Evolutionary conservation across 2,113 vertebrate genomes (phyloP), one percentile per base, ranked within the genome.

Genomic region (Albula goreensis): DNA sequence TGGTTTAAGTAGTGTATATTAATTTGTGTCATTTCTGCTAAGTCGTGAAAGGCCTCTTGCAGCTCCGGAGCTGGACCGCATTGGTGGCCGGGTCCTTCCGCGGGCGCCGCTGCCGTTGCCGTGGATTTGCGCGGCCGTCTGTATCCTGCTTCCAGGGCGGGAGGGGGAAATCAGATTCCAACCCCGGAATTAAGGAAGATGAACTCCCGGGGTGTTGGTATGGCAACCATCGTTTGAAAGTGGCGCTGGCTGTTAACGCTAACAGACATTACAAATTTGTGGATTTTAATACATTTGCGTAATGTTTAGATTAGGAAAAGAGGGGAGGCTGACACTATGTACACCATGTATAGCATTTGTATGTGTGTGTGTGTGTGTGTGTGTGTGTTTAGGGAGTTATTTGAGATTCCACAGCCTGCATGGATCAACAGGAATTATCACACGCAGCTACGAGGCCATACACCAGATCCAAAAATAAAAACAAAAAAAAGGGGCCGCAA

Each of bases 21-120:
- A 98, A 99, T 99, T 98, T 99, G 97, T 98, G 98, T 99, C 97
- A 98, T 98, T 99, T 98, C 97, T 97, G 99, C 97, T 98, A 97
- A 95, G 96, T 96, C 95, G 94, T 95, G 96, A 97, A 96, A 96
- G 96, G 95, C 94, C 96, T 97, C 96, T 97, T 91, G 92, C 96
- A 96, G 93, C 94, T 95, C 95, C 94, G 94, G 22, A 95, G 95
- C 95, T 60, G 93, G 95, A 94, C 94, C 94, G 95, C 94, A 90
- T 94, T 93, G 94, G 94, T 93, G 93, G 94, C 88, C 91, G 85
- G 88, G 94, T 88, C 94, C 91, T 89, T 93, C 92, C 3, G 7
- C 51, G 31, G 31, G 31, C 31, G 31, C 15, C 15, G 10, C 50
- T 0, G 52, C 4, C 31, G 52, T 60, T 11, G 56, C 60, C 17